These are phyloP conservation scores for Heteractis magnifica DNA, from an alignment of 92 coral and sea anemone genomes.

Conservation along the genomic window DNA sequence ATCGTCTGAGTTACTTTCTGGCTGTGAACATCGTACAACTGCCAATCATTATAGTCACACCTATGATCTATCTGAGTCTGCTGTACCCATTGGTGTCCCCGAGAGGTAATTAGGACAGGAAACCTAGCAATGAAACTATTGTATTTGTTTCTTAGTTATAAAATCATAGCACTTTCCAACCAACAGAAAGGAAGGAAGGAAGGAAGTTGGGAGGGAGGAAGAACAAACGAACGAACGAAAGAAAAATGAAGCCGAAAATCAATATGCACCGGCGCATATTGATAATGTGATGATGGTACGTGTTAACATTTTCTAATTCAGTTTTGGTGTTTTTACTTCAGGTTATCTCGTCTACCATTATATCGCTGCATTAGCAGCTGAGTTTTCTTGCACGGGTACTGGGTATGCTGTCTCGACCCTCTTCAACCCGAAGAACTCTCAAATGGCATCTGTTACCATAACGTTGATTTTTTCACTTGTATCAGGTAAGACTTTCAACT, in stretches of 20 bases:
- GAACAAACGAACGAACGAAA: too few species aligned
- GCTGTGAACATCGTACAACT: conserved; percentile 81
- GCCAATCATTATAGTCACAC: conserved; percentile 72
- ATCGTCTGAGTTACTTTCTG: conserved; percentile 78
- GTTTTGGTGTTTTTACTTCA: conserved; percentile 3
- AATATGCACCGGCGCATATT: too few species aligned
- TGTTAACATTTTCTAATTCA: too few species aligned
- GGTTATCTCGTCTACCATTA: conserved; percentile 58
- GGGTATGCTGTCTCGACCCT: conserved; percentile 82
- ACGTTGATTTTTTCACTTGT: conserved; percentile 59
- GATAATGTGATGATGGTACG: too few species aligned
- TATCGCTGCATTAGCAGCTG: conserved; percentile 67
- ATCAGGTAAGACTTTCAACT: conserved; percentile 53
- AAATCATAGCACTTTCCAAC: too few species aligned
- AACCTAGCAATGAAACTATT: too few species aligned
- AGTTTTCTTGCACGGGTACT: conserved; percentile 74
- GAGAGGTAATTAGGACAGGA: conserved; percentile 43
- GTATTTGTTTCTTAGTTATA: too few species aligned
- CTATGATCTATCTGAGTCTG: conserved; percentile 71
- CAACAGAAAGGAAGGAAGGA: too few species aligned
- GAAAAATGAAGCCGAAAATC: too few species aligned
- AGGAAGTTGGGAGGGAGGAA: too few species aligned
- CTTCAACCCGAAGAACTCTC: conserved; percentile 85
- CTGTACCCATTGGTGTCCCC: conserved; percentile 79
- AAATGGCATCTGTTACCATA: conserved; percentile 81